Evolutionary conservation across 2,888 invertebrate species (phyloP).

Genomic region (Apoderus coryli): DNA sequence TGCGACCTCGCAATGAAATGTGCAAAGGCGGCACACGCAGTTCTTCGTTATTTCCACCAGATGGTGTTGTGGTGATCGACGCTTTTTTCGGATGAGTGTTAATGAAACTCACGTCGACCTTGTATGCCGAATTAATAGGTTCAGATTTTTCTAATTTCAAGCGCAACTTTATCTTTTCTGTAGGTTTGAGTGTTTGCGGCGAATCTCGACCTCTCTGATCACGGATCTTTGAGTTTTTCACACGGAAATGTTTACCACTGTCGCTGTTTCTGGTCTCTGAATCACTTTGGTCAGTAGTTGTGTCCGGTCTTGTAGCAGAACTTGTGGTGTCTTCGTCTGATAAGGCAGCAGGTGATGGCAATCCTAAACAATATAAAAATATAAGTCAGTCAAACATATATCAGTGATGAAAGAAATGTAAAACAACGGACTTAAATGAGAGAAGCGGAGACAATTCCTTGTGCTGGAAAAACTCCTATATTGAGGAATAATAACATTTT

Average conservation of each 20-base stretch:
- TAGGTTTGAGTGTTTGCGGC: constrained; percentile 31
- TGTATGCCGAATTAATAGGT: constrained; percentile 63
- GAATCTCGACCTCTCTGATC: constrained; percentile 30
- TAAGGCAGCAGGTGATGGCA: constrained; percentile 25
- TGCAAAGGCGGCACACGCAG: constrained; percentile 78
- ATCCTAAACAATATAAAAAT: constrained; percentile 15
- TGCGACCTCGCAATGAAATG: constrained; percentile 71
- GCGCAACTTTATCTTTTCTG: constrained; percentile 68
- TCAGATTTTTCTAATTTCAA: constrained; percentile 74
- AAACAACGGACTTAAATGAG: too few species aligned
- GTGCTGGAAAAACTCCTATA: too few species aligned
- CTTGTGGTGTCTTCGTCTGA: constrained; percentile 47
- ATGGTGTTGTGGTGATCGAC: constrained; percentile 22
- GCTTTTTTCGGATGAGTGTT: constrained; percentile 40
- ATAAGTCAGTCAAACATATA: constrained; percentile 1
- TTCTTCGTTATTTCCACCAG: constrained; percentile 38
- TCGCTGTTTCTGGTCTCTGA: constrained; percentile 28
- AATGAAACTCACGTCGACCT: constrained; percentile 48
- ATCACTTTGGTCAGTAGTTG: constrained; percentile 29
- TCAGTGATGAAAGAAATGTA: too few species aligned
- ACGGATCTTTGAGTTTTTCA: constrained; percentile 21
- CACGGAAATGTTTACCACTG: constrained; percentile 24
- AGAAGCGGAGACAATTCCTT: too few species aligned
- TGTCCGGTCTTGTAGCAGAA: constrained; percentile 36
- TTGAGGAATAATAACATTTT: too few species aligned